Conservation (phyloP, 2,113 vertebrate species). For the Apistogramma diplotaenia region DNA sequence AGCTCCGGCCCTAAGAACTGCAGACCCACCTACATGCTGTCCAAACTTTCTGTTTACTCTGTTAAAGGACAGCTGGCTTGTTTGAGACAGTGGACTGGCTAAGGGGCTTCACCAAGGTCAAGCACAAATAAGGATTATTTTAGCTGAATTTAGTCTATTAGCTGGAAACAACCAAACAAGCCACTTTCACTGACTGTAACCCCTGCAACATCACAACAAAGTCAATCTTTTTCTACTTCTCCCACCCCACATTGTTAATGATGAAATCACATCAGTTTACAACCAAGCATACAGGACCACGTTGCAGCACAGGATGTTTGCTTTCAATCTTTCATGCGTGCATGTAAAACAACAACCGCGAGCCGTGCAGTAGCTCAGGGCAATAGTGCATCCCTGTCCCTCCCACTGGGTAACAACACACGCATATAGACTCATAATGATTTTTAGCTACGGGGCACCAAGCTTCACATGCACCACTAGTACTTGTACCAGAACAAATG, state of each 20-base stretch:
- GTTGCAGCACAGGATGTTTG: background rate
- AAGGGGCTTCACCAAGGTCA: background rate
- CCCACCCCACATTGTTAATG: background rate
- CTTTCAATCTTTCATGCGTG: background rate
- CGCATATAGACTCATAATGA: conserved; percentile 45
- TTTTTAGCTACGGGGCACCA: conserved; percentile 49
- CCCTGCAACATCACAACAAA: background rate
- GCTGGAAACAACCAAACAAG: background rate
- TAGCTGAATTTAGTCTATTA: background rate
- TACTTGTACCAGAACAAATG: conserved; percentile 24
- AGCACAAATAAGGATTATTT: background rate
- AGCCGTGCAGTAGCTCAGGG: background rate
- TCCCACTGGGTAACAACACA: conserved; percentile 46
- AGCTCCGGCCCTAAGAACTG: background rate
- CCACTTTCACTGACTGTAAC: background rate
- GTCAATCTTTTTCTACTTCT: background rate
- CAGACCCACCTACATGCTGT: background rate
- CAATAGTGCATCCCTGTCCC: conserved; percentile 22
- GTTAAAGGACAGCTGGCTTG: background rate
- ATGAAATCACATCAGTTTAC: background rate
- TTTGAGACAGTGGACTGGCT: background rate
- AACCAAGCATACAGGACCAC: background rate
- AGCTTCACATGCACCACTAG: conserved; percentile 31
- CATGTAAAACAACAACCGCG: conserved; percentile 6
- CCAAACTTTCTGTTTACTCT: background rate